Evolutionary conservation across 2,113 vertebrate species (phyloP).

Genomic region (Nicator chloris): DNA sequence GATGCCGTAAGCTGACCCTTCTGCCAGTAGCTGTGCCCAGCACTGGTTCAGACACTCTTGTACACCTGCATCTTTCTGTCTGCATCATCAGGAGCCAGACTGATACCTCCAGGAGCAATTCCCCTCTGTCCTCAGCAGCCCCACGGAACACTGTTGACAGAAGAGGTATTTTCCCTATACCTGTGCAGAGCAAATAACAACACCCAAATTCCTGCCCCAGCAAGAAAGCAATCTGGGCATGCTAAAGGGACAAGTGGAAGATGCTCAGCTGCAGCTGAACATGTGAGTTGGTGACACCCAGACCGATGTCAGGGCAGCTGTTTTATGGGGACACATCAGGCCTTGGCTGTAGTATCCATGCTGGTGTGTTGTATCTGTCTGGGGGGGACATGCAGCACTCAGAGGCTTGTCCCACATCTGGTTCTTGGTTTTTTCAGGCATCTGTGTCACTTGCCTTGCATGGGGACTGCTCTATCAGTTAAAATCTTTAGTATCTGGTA

Average conservation of each 20-base stretch:
- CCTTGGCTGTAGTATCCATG: neutral
- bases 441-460: too few relatives aligned
- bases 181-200: neutral
- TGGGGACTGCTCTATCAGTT: neutral
- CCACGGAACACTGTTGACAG: neutral
- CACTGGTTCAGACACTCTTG: neutral
- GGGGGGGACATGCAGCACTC: neutral
- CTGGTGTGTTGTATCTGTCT: neutral
- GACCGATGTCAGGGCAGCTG: neutral
- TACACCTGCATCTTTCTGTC: neutral
- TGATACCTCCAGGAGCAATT: neutral
- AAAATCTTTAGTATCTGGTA: neutral
- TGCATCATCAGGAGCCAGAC: neutral
- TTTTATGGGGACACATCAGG: neutral
- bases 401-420: neutral
- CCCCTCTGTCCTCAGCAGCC: neutral
- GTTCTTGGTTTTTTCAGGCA: neutral
- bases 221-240: neutral
- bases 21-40: neutral
- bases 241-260: neutral
- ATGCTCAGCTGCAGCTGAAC: neutral
- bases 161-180: neutral
- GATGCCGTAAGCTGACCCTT: too few relatives aligned
- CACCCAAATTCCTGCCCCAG: neutral
- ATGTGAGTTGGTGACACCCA: rapidly evolving